These are phyloP conservation scores for Hylaea fasciaria DNA, from an alignment of 2,888 invertebrate species.

Conservation along the genomic window DNA sequence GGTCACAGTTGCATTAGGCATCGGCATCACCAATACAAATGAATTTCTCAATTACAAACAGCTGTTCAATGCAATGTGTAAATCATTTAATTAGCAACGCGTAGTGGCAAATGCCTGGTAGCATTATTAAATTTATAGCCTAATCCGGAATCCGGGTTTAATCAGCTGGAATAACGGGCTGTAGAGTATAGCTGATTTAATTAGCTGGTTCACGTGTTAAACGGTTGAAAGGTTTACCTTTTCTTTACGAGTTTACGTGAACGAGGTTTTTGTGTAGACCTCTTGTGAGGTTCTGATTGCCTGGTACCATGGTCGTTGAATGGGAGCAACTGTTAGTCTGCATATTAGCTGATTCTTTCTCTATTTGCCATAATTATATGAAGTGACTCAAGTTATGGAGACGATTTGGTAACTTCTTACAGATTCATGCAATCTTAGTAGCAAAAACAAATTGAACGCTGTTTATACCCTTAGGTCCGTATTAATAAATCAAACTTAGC, in stretches of 20 bases:
- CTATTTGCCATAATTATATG: too few relatives aligned
- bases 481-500: too few relatives aligned
- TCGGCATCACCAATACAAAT: too few relatives aligned
- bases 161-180: constrained; percentile 24
- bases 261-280: not conserved
- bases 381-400: too few relatives aligned
- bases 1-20: too few relatives aligned
- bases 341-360: too few relatives aligned
- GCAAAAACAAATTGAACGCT: too few relatives aligned
- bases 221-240: not conserved
- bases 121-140: constrained; percentile 28
- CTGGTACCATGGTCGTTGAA: not conserved
- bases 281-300: not conserved
- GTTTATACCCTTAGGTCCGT: too few relatives aligned
- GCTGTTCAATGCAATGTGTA: constrained; percentile 7
- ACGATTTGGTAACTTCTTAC: too few relatives aligned
- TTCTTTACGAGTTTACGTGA: constrained; percentile 2
- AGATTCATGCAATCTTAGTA: too few relatives aligned
- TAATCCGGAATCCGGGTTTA: constrained; percentile 21
- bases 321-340: too few relatives aligned
- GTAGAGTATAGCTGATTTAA: constrained; percentile 17
- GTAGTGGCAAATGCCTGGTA: constrained; percentile 25
- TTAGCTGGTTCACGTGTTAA: constrained; percentile 17
- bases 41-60: not conserved
- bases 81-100: constrained; percentile 23